These are phyloP conservation scores for Epizoanthus scotinus DNA, from an alignment of 92 coral and sea anemone genomes.

Conservation along the genomic window DNA sequence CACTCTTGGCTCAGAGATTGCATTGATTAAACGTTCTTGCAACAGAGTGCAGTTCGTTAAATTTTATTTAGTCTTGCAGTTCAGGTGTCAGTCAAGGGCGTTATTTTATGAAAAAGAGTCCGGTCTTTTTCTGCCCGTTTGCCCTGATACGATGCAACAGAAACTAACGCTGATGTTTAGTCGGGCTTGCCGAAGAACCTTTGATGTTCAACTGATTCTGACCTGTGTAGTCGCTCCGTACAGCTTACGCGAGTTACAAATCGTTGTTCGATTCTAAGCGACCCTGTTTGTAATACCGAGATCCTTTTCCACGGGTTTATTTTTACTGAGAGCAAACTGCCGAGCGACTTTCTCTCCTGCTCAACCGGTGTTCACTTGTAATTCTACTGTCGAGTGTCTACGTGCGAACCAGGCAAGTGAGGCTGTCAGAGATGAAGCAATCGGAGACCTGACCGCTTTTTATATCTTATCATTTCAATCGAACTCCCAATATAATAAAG, in stretches of 20 bases:
- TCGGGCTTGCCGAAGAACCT: no score
- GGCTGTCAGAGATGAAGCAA: slow-evolving; percentile 29
- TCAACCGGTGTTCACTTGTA: not conserved
- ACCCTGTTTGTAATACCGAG: no score
- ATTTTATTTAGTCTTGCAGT: not conserved
- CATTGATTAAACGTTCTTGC: slow-evolving; percentile 1
- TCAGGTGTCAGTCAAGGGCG: not conserved
- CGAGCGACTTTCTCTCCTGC: not conserved
- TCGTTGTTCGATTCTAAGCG: no score
- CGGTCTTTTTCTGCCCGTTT: not conserved
- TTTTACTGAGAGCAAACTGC: not conserved
- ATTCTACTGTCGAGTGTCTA: not conserved
- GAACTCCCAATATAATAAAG: slow-evolving; percentile 16
- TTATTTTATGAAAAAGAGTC: not conserved
- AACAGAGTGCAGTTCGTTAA: not conserved
- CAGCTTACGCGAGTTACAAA: no score
- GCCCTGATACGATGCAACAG: not conserved
- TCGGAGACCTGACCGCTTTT: slow-evolving; percentile 19
- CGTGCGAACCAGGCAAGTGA: not conserved
- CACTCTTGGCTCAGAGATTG: slow-evolving; percentile 34
- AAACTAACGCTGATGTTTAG: not conserved
- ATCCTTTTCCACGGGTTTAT: no score
- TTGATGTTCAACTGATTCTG: no score
- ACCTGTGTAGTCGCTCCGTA: no score
- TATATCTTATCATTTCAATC: slow-evolving; percentile 37